Base-by-base conservation (phyloP, 2,888 invertebrate species). In the Torymus tubicola region DNA sequence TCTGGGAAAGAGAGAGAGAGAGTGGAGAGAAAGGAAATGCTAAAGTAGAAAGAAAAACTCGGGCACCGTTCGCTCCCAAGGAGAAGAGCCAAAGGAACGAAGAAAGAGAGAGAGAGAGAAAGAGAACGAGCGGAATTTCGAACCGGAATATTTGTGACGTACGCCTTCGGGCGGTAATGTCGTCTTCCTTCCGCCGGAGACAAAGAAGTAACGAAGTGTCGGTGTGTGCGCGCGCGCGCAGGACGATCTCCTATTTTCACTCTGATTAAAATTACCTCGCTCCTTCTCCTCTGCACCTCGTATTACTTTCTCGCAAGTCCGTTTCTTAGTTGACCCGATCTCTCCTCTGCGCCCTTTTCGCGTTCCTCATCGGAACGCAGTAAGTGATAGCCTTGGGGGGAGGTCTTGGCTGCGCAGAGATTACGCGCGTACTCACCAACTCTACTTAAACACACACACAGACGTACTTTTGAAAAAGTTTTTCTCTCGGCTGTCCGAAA, bases 131-230 rank as follows among this genome's bases (percentile, higher is more conserved):
- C 61, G 53, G 65, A 42, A 61, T 69, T 77, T 70, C 14, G 61
- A 61, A 71, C 50, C n/a, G 18, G 72, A 63, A 53, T 63, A 72
- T 55, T 72, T 72, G 5, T 63, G 24, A 63, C n/a, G 50, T 61
- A 18, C 57, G 52, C 64, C 64, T 31, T 63, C 50, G 8, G 53
- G 63, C n/a, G 60, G 14, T 24, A 24, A 42, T 31, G 60, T 31
- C 18, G 55, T 14, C 52, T 42, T 57, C 14, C 8, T 52, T 72
- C 63, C 2, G 65, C 64, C 21, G 67, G 24, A 24, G 16, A 57
- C 65, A 75, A 60, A 31, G 70, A 73, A 76, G 65, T 64, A 77
- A 69, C 63, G 52, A 60, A 64, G 50, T 55, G 55, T 13, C 21
- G 2, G 14, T 10, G 10, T 8, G 42, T 8, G 42, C 21, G 21